Percentiles rank a stretch among this genome's conserved stretches.
These are phyloP conservation scores for Chionis minor DNA, from an alignment of 2,113 vertebrate genomes.

Conservation along the genomic window DNA sequence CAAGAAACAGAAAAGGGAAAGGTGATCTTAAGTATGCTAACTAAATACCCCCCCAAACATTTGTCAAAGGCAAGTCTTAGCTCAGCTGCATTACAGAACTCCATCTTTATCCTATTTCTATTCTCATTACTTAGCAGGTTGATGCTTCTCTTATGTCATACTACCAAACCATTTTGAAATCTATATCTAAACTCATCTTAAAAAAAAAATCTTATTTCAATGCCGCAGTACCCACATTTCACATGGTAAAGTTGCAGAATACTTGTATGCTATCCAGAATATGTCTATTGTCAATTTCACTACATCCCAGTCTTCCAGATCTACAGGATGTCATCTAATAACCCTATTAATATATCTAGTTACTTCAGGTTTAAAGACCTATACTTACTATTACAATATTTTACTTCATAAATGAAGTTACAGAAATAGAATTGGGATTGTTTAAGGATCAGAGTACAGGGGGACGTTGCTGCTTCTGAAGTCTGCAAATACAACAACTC, in stretches of 20 bases:
- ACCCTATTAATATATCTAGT: background rate
- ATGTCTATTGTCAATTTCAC: background rate
- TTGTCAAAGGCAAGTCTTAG: background rate
- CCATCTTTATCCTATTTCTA: background rate
- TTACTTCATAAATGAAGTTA: background rate
- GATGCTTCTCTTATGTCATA: background rate
- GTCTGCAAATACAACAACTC: background rate
- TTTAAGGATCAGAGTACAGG: background rate
- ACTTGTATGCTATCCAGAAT: background rate
- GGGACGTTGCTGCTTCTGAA: background rate
- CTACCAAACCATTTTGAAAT: background rate
- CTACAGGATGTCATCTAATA: background rate
- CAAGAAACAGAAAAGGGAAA: conserved; percentile 1
- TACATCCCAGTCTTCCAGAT: background rate
- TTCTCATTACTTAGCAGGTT: background rate
- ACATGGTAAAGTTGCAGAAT: background rate
- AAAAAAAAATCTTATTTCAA: background rate
- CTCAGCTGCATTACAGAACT: background rate
- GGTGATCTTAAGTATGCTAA: background rate
- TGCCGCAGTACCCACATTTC: background rate
- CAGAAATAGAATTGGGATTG: background rate
- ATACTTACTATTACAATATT: background rate
- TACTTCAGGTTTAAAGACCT: background rate
- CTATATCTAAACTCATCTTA: background rate
- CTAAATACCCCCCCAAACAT: background rate